Conservation (phyloP, 2,797 vertebrate genomes). For the Podarcis lilfordi region DNA sequence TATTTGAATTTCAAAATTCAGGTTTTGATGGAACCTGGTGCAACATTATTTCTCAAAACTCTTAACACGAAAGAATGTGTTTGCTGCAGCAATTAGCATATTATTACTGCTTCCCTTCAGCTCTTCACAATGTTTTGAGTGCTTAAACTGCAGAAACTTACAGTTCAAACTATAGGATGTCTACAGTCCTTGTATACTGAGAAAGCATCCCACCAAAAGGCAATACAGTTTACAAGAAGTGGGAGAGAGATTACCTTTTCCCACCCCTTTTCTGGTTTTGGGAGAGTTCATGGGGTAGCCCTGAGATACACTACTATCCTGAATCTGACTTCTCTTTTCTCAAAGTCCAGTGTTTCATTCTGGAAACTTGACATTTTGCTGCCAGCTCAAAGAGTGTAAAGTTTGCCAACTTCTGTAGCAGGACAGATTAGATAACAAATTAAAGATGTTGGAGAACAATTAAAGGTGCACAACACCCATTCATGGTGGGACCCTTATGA, state of each 20-base stretch:
- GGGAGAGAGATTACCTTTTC: too few species aligned
- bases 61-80: background rate
- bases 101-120: background rate
- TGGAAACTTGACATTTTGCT: background rate
- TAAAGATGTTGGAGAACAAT: background rate
- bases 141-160: background rate
- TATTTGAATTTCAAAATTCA: constrained; percentile 4
- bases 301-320: background rate
- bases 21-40: background rate
- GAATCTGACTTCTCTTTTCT: background rate
- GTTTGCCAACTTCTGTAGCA: background rate
- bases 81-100: background rate
- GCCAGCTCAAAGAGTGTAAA: background rate
- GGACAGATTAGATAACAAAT: too few species aligned
- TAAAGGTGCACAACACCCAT: too few species aligned
- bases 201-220: background rate
- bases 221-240: background rate
- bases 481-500: background rate
- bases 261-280: background rate
- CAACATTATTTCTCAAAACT: background rate
- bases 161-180: background rate
- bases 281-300: background rate
- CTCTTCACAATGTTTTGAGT: background rate
- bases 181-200: background rate
- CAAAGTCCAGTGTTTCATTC: background rate